phyloP scores from a whole-genome alignment of 2,113 vertebrate species.

The Neofelis nebulosa region DNA sequence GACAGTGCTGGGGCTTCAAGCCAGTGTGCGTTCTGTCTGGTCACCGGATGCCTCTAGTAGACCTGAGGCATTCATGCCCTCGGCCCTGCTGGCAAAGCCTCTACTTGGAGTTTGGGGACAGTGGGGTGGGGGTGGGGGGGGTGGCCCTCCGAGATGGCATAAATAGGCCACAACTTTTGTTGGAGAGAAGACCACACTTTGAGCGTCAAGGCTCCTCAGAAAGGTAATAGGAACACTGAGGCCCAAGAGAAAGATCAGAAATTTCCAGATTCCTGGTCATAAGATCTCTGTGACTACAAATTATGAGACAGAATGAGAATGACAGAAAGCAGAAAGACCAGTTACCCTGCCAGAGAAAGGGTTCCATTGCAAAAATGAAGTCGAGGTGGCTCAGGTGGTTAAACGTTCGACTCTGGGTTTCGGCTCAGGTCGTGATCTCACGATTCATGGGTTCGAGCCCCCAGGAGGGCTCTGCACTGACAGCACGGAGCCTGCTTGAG shows the following conservation, averaged over 20 bases:
- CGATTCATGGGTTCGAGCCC: too few species aligned
- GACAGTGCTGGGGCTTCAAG: neutral
- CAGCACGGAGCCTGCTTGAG: too few species aligned
- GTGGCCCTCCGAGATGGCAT: neutral
- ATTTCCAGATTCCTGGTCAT: fast-evolving
- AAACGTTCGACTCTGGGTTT: too few species aligned
- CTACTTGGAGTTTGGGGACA: neutral
- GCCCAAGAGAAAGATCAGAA: neutral
- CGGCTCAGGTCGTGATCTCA: too few species aligned
- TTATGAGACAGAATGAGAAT: neutral
- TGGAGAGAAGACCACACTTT: neutral
- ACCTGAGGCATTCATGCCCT: neutral
- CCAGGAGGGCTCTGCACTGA: too few species aligned
- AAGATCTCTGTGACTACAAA: neutral
- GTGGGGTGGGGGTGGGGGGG: fast-evolving
- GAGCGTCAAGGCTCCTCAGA: neutral
- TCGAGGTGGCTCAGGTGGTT: too few species aligned
- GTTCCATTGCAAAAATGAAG: neutral
- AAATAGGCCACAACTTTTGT: neutral
- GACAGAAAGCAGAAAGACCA: neutral
- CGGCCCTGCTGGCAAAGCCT: neutral
- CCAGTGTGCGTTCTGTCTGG: neutral
- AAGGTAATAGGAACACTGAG: neutral
- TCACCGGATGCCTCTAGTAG: neutral
- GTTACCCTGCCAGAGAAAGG: fast-evolving